A percentile compares a stretch with the other conserved stretches of the same genome.
phyloP scores from a whole-genome alignment of 2,888 invertebrate species.

The Galerucella calmariensis region DNA sequence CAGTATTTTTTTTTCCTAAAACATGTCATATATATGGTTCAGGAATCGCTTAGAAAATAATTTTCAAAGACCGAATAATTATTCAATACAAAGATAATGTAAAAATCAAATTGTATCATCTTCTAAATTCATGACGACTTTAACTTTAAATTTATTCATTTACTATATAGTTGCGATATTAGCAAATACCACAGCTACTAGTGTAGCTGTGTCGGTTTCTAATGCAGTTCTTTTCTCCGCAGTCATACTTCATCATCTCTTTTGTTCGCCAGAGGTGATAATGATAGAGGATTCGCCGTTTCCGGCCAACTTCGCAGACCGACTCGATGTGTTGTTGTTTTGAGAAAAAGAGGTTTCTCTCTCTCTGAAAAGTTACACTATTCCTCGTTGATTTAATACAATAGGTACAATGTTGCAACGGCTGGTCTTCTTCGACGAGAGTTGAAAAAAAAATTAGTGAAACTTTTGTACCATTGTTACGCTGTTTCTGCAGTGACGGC shows the following conservation, averaged over 20 bases:
- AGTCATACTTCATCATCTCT: constrained; percentile 62
- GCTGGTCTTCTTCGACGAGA: constrained; percentile 53
- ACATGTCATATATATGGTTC: too few relatives aligned
- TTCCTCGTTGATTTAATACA: constrained; percentile 62
- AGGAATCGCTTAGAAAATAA: too few relatives aligned
- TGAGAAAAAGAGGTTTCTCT: constrained; percentile 43
- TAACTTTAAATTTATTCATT: too few relatives aligned
- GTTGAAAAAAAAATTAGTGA: constrained; percentile 50
- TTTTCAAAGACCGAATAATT: too few relatives aligned
- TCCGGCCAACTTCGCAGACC: constrained; percentile 63
- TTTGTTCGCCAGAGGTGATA: constrained; percentile 64
- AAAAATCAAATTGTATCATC: too few relatives aligned
- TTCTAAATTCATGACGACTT: too few relatives aligned
- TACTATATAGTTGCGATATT: background rate
- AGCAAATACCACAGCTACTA: constrained; percentile 26
- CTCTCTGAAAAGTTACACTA: constrained; percentile 49
- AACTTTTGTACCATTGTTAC: constrained; percentile 61
- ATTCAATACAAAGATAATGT: too few relatives aligned
- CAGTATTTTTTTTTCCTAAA: too few relatives aligned
- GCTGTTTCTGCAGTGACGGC: constrained; percentile 30
- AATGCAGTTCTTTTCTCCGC: constrained; percentile 64
- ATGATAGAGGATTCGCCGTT: constrained; percentile 62
- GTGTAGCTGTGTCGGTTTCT: constrained; percentile 47
- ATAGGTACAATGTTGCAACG: constrained; percentile 61
- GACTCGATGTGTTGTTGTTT: constrained; percentile 60